Base-by-base conservation (phyloP, 2,113 vertebrate species). In the Cervus canadensis region DNA sequence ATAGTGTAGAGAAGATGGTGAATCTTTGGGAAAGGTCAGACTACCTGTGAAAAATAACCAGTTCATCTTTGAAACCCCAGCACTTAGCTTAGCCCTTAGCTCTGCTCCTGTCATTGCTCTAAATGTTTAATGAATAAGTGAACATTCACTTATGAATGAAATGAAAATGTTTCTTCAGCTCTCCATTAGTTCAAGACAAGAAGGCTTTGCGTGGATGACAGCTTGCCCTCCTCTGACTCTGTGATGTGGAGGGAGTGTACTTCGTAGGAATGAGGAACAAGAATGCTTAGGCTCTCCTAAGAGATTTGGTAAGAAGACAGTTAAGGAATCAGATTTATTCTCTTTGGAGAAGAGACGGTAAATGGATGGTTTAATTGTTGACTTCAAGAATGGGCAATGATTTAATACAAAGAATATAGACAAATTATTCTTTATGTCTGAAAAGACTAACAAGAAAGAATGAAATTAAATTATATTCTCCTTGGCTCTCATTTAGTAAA, bases 281-380 rank as follows among this genome's bases (percentile, higher is more conserved):
- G 48, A n/a, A 60, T 60, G 64, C 8, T 50, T 57, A 45, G 7
- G 14, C 71, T 93, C n/a, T 71, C n/a, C n/a, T 71, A 71, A 36
- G 64, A 71, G 64, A 81, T 94, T 95, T 21, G 17, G 56, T 64
- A 83, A 95, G 82, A 93, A 93, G 76, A 89, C 8, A 83, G 40
- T 92, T 62, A 91, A 94, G 54, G 45, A 92, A 93, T 90, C 52
- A 94, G 50, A 64, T 81, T 62, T 85, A 45, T 92, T 95, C 96
- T 90, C 74, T 83, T 96, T 62, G 23, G 85, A 93, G 84, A 89
- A 90, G 30, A 90, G 52, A 88, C 56, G 43, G 86, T n/a, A 95
- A 86, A 91, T 52, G 14, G 8, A 9, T 92, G 25, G 43, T 43
- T 82, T 93, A 93, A 94, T 89, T 67, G 17, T 81, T 90, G 48